A percentile compares a stretch with the other conserved stretches of the same genome.
Evolutionary conservation across 2,113 vertebrate species (phyloP).

Genomic region (Canis aureus): DNA sequence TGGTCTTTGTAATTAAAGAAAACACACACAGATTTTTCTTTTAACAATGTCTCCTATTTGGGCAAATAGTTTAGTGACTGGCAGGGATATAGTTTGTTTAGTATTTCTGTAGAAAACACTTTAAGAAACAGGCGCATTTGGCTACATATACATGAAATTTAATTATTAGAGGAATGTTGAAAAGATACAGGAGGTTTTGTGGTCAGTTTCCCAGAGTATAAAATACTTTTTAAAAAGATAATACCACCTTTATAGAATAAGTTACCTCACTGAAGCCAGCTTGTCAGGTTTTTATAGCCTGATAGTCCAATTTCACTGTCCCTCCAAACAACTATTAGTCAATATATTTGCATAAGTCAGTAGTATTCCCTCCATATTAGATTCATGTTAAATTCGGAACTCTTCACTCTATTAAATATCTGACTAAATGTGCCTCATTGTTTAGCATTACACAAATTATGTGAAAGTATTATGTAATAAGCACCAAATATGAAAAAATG

Average conservation of each 20-base stretch:
- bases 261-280: background rate
- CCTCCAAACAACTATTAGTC: background rate
- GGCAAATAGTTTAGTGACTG: constrained; percentile 64
- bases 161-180: constrained; percentile 31
- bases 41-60: constrained; percentile 71
- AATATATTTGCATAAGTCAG: constrained; percentile 2
- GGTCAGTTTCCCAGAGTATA: constrained; percentile 30
- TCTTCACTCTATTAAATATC: background rate
- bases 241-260: constrained; percentile 27
- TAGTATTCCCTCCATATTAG: background rate
- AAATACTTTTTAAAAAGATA: constrained; percentile 58
- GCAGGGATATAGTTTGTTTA: constrained; percentile 46
- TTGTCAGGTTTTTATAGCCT: constrained; percentile 41
- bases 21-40: constrained; percentile 76
- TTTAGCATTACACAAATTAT: background rate
- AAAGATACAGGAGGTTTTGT: background rate
- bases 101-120: constrained; percentile 66
- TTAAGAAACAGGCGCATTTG: constrained; percentile 21
- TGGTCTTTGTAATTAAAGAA: constrained; percentile 81
- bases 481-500: background rate
- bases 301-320: background rate
- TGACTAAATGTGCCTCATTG: background rate
- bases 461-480: background rate
- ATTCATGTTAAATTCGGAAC: background rate
- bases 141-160: constrained; percentile 45